Conservation (phyloP, 2,113 vertebrate species). For the Neogobius melanostomus region DNA sequence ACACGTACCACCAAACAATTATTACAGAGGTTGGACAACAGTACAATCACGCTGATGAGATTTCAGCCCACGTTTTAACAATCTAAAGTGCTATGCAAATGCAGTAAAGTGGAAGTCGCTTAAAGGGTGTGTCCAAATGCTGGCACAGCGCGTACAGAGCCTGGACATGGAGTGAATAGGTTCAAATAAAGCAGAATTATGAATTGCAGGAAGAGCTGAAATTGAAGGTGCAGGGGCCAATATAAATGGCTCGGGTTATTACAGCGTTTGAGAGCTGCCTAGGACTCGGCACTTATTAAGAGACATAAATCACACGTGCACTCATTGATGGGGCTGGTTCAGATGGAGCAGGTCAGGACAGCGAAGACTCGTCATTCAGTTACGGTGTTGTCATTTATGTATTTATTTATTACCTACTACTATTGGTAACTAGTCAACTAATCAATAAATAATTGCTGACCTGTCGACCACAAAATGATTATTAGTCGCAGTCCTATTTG, state of each 20-base stretch:
- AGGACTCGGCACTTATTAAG: neutral
- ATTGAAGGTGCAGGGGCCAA: neutral
- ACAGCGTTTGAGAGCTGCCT: neutral
- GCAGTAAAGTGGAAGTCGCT: neutral
- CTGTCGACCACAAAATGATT: too few species aligned
- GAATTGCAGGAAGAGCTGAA: neutral
- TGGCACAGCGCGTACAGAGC: neutral
- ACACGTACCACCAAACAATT: constrained; percentile 28
- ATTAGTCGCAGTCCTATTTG: neutral
- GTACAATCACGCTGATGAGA: constrained; percentile 10
- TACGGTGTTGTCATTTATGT: neutral
- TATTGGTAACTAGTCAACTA: neutral
- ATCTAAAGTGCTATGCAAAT: constrained; percentile 10
- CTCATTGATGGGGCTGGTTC: neutral
- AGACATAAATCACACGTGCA: neutral
- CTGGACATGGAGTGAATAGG: neutral
- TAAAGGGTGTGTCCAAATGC: neutral
- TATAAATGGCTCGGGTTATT: constrained; percentile 2
- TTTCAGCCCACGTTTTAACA: neutral
- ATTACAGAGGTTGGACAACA: constrained; percentile 24
- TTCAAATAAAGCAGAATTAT: neutral
- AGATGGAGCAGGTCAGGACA: constrained; percentile 2
- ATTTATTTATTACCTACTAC: neutral
- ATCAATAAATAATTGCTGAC: too few species aligned
- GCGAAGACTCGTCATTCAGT: neutral